Base-by-base conservation (phyloP, 2,113 vertebrate genomes). In the Sorex fumeus region DNA sequence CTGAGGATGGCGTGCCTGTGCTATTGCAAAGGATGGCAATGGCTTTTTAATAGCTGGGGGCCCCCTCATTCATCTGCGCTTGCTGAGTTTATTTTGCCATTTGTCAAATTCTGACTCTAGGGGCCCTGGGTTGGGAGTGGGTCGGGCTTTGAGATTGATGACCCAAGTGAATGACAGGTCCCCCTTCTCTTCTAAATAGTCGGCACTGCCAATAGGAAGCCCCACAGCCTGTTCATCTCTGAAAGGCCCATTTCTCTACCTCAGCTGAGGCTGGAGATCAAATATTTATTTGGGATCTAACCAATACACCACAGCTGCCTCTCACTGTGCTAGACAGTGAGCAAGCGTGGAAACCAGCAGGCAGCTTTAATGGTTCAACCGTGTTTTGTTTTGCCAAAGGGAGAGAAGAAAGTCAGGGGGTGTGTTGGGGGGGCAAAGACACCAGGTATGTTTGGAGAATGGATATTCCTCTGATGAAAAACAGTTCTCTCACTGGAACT, bases 81-180 rank as follows among this genome's bases (percentile, higher is more conserved):
- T 92, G 86, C 92, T 95, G 95, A 84, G 93, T 96, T 96, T 95
- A 95, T 96, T 96, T 95, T 91, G 84, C 70, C 84, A 94, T 96
- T 96, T 92, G 92, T 96, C 96, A 96, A 87, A 87, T 95, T 95
- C 91, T 82, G 91, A 94, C 94, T 95, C 93, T 67, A 76, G 95
- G 95, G 88, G 45, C 75, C 67, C 77, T 67, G 50, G 9, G 80
- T 80, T 95, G 6, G 0, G 64, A 92, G 77, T 85, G 84, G 67
- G 75, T 75, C 3, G 1, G 67, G 80, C 80, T 91, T 93, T n/a
- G 84, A 67, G 92, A 96, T 83, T 77, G 92, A 93, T 95, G 93
- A 87, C 66, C 27, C 2, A 2, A 57, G 71, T 92, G 95, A 95
- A 89, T 84, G 93, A 91, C 90, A 90, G 50, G 69, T 67, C 71